Conservation (phyloP, 2,113 vertebrate species). For the Pituophis catenifer region DNA sequence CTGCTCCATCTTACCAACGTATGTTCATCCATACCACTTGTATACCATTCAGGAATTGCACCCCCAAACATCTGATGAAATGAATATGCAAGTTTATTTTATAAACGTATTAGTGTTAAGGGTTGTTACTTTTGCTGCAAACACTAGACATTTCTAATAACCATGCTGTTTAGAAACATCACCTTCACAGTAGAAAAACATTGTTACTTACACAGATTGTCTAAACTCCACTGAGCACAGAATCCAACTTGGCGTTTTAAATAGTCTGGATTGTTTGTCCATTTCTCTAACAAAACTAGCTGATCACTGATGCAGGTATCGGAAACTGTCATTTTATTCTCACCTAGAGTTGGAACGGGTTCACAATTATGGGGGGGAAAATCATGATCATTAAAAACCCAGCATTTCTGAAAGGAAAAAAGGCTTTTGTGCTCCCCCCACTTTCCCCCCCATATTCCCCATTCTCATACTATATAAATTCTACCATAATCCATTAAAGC, state of each 20-base stretch:
- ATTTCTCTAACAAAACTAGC: conserved; percentile 87
- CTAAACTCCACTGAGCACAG: conserved; percentile 98
- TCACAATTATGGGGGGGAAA: not conserved
- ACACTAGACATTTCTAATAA: not conserved
- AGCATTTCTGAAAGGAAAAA: not conserved
- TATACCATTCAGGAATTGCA: not conserved
- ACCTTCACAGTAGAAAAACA: not conserved
- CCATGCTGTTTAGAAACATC: not conserved
- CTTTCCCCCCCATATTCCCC: not conserved
- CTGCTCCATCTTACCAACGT: not conserved
- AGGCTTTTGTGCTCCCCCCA: not conserved
- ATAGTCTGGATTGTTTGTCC: conserved; percentile 90
- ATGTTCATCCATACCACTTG: not conserved
- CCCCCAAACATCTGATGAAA: not conserved
- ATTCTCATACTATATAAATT: not conserved
- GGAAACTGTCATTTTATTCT: conserved; percentile 96
- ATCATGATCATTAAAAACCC: not conserved
- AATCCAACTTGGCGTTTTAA: conserved; percentile 97
- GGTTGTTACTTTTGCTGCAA: not conserved
- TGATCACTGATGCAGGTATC: conserved; percentile 90
- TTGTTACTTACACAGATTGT: conserved; percentile 92
- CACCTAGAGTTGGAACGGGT: conserved; percentile 74
- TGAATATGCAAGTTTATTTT: not conserved
- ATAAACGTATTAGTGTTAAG: not conserved
- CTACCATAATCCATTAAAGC: not conserved